Conservation (phyloP, 2,797 vertebrate genomes). For the Malurus splendens region DNA sequence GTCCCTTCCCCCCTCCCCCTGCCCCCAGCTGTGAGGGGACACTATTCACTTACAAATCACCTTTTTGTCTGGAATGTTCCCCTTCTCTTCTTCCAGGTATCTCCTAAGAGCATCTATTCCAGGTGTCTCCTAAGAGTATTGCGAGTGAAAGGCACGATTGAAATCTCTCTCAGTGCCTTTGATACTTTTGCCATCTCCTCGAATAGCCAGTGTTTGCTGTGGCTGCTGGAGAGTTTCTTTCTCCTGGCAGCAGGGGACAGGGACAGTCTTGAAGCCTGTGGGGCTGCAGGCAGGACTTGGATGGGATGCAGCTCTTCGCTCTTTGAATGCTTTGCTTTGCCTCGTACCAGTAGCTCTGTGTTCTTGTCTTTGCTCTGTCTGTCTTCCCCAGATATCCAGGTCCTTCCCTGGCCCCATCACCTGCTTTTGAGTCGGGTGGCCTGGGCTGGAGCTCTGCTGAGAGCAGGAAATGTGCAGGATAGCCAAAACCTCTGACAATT, state of each 20-base stretch:
- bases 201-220: background rate
- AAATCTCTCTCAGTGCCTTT: background rate
- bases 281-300: background rate
- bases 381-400: background rate
- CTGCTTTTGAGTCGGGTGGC: background rate
- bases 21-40: background rate
- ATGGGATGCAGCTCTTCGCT: accelerated
- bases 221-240: background rate
- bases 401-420: accelerated
- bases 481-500: background rate
- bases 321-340: background rate
- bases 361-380: background rate
- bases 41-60: background rate
- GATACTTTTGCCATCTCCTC: background rate
- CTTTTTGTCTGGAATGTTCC: background rate
- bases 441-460: background rate
- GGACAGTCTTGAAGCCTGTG: accelerated
- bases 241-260: background rate
- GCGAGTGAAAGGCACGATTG: background rate
- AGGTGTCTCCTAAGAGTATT: slow-evolving; percentile 15
- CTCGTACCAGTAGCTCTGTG: accelerated
- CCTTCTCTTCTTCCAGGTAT: slow-evolving; percentile 4
- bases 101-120: slow-evolving; percentile 7
- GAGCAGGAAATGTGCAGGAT: background rate
- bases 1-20: background rate